Conservation (phyloP, 2,797 vertebrate genomes). For the Epinephelus coioides region DNA sequence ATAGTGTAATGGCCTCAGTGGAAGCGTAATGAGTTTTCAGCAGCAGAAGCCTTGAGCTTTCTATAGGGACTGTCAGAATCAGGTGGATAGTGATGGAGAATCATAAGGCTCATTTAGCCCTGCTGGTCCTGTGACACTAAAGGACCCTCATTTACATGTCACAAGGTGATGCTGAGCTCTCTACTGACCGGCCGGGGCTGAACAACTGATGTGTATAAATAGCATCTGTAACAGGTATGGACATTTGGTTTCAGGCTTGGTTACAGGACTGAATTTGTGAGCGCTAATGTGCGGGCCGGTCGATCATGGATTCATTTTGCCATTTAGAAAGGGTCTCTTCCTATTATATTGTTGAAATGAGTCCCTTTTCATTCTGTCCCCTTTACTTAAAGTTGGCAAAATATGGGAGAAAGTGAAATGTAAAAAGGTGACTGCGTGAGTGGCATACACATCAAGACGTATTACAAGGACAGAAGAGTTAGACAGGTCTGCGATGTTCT, state of each 20-base stretch:
- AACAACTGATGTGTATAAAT: conserved; percentile 82
- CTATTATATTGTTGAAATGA: conserved; percentile 74
- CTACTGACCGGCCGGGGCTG: conserved; percentile 64
- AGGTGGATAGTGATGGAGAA: conserved; percentile 57
- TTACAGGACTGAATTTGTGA: conserved; percentile 71
- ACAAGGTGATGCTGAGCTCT: conserved; percentile 81
- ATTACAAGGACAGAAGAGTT: conserved; percentile 35
- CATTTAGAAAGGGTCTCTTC: conserved; percentile 80
- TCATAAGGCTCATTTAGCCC: conserved; percentile 67
- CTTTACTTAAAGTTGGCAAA: conserved; percentile 68
- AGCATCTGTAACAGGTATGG: conserved; percentile 79
- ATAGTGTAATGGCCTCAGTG: conserved; percentile 7
- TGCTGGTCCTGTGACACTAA: conserved; percentile 58
- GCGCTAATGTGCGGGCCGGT: conserved; percentile 65
- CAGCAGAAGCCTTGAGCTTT: conserved; percentile 14
- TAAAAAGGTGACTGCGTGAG: conserved; percentile 61
- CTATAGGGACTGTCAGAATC: conserved; percentile 29
- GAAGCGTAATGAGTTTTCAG: conserved; percentile 42
- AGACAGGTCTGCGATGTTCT: conserved; percentile 17
- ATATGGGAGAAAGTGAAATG: conserved; percentile 68
- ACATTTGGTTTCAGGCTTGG: conserved; percentile 78
- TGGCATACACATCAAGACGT: conserved; percentile 68
- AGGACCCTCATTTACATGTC: conserved; percentile 80
- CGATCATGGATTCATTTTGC: conserved; percentile 76
- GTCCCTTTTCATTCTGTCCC: conserved; percentile 74